Base-by-base conservation (phyloP, 2,113 vertebrate species). In the Austrofundulus limnaeus region DNA sequence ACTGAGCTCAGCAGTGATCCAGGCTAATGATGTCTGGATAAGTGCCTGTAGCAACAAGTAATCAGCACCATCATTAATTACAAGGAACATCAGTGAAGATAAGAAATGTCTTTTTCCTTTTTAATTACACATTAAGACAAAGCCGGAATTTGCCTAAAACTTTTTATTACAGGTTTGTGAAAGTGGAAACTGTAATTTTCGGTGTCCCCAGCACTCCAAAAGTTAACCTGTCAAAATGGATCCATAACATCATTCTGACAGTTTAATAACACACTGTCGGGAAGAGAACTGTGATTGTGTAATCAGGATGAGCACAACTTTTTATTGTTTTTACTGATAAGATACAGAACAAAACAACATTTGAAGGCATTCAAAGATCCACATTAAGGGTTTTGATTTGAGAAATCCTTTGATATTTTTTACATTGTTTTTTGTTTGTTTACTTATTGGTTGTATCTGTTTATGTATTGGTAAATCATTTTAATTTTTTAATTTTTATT, bases 1-100 rank as follows among this genome's bases (percentile, higher is more conserved):
- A 52, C 46, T 67, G 62, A 62, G 43, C 59, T 71, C 43, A 61
- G 46, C 8, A 24, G 25, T 54, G 31, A 54, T 38, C 51, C 51
- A 52, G 9, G 45, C 17, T 49, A 41, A 46, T 28, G 37, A 42
- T 41, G 41, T 49, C 25, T 45, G 34, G 25, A 31, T 16, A 50
- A 75, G 21, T 48, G 64, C 31, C 28, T 47, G 28, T 34, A 47
- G 48, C 52, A 24, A 14, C 23, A 52, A 54, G 31, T 14, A 12
- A 60, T 25, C 28, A 42, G 55, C 23, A 19, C 45, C 51, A 39
- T 68, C 43, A 65, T 17, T 9, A 15, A 1, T 47, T 52, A 42
- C 23, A 17, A 20, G 34, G 28, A 60, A 20, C 2, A 52, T 58
- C 41, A 15, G 9, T 34, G n/a, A 5, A 28, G 25, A 55, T 45